Percentiles rank a stretch among this genome's conserved stretches.
These are phyloP conservation scores for Pegoplata infirma DNA, from an alignment of 2,888 invertebrate genomes.

Conservation along the genomic window DNA sequence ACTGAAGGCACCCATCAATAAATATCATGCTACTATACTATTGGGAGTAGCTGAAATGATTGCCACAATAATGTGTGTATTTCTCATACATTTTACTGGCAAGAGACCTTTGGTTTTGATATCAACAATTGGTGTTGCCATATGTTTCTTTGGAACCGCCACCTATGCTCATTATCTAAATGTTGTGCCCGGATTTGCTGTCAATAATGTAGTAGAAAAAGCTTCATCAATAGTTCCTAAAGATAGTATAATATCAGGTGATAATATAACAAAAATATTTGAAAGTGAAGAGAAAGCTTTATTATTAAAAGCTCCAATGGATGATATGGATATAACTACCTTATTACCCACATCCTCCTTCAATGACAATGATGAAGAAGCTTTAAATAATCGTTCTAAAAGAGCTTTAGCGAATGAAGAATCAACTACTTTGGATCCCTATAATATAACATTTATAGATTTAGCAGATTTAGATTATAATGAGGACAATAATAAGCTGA, in stretches of 20 bases:
- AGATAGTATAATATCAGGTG: conserved; percentile 72
- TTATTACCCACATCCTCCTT: too few relatives aligned
- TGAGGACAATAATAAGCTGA: conserved; percentile 41
- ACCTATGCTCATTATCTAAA: conserved; percentile 76
- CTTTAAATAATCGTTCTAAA: conserved; percentile 65
- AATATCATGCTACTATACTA: conserved; percentile 86
- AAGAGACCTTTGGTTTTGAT: conserved; percentile 84
- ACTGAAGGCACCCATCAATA: conserved; percentile 85
- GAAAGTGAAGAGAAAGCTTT: conserved; percentile 70
- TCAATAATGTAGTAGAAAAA: conserved; percentile 76
- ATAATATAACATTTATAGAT: conserved; percentile 64
- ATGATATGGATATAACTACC: conserved; percentile 27
- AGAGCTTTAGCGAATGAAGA: conserved; percentile 58
- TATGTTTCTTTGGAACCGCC: conserved; percentile 81
- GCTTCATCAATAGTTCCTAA: conserved; percentile 74
- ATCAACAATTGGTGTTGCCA: conserved; percentile 83
- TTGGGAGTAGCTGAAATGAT: conserved; percentile 85
- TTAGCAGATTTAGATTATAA: conserved; percentile 51
- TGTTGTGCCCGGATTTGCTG: conserved; percentile 76
- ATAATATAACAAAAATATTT: conserved; percentile 75
- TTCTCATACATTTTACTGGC: conserved; percentile 85
- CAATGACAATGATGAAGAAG: conserved; percentile 56
- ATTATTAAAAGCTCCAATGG: conserved; percentile 32
- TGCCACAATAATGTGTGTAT: conserved; percentile 83
- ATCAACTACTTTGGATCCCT: conserved; percentile 34